A percentile compares a stretch with the other conserved stretches of the same genome.
These are phyloP conservation scores for Chironomus tentans DNA, from an alignment of 2,888 invertebrate species.

Conservation along the genomic window DNA sequence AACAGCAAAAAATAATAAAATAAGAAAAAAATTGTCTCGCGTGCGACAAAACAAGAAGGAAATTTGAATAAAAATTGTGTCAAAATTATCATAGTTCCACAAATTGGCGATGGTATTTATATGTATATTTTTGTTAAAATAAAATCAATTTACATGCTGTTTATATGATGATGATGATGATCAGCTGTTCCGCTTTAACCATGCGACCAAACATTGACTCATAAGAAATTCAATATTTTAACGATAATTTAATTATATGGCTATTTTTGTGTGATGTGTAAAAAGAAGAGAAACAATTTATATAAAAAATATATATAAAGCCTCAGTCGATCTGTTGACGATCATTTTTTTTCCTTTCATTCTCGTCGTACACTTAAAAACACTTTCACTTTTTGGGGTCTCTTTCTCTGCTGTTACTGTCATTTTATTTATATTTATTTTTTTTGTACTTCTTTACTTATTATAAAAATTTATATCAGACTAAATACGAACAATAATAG, in stretches of 20 bases:
- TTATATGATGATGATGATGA: no score
- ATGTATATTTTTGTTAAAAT: no score
- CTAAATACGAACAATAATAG: not conserved
- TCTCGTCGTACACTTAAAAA: no score
- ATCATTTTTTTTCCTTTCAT: slow-evolving; percentile 1
- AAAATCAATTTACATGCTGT: no score
- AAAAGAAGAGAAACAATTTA: not conserved
- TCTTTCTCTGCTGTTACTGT: not conserved
- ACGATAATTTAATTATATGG: slow-evolving; percentile 25
- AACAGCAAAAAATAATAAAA: no score
- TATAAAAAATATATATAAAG: not conserved
- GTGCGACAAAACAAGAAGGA: not conserved
- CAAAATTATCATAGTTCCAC: not conserved
- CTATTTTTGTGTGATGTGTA: not conserved
- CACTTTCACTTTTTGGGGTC: not conserved
- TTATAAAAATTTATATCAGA: not conserved
- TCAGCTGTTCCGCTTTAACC: no score
- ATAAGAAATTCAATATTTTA: not conserved
- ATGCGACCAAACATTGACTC: no score
- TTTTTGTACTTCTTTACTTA: not conserved
- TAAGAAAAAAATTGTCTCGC: not conserved
- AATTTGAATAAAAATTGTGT: not conserved
- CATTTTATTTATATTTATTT: not conserved
- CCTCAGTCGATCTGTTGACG: not conserved
- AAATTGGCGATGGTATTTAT: not conserved